Percentiles rank a stretch among this genome's conserved stretches.
phyloP scores from a whole-genome alignment of 2,113 vertebrate genomes.

The Anoura caudifer region DNA sequence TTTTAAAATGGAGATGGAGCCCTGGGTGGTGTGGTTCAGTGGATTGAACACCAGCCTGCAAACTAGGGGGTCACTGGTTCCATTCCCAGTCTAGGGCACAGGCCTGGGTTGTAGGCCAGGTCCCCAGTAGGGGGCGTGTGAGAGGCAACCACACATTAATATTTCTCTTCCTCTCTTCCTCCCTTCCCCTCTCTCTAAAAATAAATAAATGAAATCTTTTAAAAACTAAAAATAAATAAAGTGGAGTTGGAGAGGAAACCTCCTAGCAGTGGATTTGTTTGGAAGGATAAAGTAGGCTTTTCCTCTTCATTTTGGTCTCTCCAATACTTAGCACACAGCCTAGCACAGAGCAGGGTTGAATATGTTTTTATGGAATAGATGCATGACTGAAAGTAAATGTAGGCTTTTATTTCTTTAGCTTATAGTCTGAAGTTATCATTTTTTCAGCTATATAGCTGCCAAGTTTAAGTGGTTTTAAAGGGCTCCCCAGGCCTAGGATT shows the following conservation, averaged over 20 bases:
- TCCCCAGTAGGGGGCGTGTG: too few species aligned
- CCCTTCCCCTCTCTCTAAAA: too few species aligned
- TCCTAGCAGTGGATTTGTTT: background rate
- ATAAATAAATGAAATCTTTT: background rate
- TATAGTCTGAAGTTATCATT: background rate
- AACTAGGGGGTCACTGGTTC: too few species aligned
- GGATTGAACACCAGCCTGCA: too few species aligned
- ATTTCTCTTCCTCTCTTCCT: too few species aligned
- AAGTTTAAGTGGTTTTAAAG: constrained; percentile 31
- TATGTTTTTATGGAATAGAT: background rate
- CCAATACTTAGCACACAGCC: background rate
- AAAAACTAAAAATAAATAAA: too few species aligned
- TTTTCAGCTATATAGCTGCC: constrained; percentile 30
- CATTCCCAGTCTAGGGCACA: too few species aligned
- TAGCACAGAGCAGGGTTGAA: background rate
- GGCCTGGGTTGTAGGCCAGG: too few species aligned
- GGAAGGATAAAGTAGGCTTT: background rate
- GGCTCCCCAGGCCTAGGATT: background rate
- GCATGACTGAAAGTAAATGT: constrained; percentile 6
- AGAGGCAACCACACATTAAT: too few species aligned
- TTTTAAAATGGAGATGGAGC: background rate
- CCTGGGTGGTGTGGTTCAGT: too few species aligned
- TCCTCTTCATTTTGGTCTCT: background rate
- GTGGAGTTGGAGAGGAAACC: background rate
- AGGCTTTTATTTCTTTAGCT: constrained; percentile 23